Evolutionary conservation across 2,113 vertebrate species (phyloP).

Genomic region (Myiozetetes cayanensis): DNA sequence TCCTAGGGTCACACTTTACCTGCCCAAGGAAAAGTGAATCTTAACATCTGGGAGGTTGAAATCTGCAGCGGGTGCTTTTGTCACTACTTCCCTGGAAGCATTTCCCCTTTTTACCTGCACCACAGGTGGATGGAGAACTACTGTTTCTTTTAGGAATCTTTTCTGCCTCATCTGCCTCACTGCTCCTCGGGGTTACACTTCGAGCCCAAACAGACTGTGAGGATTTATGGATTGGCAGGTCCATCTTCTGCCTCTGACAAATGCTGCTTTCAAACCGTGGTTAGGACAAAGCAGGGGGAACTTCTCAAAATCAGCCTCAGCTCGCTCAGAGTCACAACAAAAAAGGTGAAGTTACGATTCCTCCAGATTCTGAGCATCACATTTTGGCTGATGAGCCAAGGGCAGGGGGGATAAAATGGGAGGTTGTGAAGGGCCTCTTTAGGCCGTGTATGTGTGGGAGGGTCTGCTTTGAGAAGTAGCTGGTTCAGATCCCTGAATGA

Average conservation of each 20-base stretch:
- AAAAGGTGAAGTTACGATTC: not conserved
- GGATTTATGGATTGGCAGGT: not conserved
- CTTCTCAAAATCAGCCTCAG: not conserved
- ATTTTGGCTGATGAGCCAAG: not conserved
- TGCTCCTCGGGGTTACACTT: not conserved
- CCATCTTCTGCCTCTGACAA: not conserved
- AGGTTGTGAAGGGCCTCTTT: not conserved
- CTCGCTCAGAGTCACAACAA: not conserved
- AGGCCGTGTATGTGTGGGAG: not conserved
- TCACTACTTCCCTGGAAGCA: not conserved
- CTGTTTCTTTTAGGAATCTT: not conserved
- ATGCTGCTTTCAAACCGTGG: not conserved
- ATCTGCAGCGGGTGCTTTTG: not conserved
- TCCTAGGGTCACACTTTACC: not conserved
- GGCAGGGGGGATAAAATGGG: not conserved
- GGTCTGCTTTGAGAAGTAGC: not conserved
- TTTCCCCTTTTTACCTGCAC: not conserved
- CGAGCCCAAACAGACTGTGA: not conserved
- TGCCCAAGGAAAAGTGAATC: not conserved
- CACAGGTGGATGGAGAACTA: not conserved
- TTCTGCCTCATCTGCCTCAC: not conserved
- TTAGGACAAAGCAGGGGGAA: not conserved
- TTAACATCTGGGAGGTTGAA: not conserved
- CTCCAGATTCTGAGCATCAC: not conserved
- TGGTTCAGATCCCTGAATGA: not conserved